A percentile compares a stretch with the other conserved stretches of the same genome.
Evolutionary conservation across 1,140 invertebrate species (phyloP).

Genomic region (Archivesica marissinica): DNA sequence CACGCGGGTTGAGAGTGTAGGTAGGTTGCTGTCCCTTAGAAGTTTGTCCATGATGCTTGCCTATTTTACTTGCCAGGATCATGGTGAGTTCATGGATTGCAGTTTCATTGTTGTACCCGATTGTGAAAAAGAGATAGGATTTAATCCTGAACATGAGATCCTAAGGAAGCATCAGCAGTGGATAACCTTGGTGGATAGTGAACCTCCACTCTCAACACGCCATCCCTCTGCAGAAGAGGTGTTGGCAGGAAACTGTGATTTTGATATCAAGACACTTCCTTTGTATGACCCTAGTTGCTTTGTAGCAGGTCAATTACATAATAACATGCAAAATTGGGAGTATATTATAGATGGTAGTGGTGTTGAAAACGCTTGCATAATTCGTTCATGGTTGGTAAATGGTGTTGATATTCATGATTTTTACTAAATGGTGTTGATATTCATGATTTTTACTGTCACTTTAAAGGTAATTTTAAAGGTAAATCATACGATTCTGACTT

Average conservation of each 20-base stretch:
- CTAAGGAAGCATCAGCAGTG: background rate
- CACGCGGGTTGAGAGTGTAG: background rate
- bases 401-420: slow-evolving; percentile 40
- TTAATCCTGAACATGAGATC: background rate
- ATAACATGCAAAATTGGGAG: too few species aligned
- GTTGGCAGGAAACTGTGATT: background rate
- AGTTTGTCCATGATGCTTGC: background rate
- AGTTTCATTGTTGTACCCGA: slow-evolving; percentile 3
- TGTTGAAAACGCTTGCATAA: too few species aligned
- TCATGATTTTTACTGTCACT: slow-evolving; percentile 13
- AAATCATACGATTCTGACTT: slow-evolving; percentile 23
- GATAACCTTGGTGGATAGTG: background rate
- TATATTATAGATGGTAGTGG: too few species aligned
- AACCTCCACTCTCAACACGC: background rate
- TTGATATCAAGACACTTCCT: background rate
- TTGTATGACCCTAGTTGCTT: background rate
- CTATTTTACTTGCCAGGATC: background rate
- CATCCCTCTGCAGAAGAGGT: background rate
- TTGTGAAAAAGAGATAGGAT: background rate
- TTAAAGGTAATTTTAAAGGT: slow-evolving; percentile 37
- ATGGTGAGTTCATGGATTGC: background rate
- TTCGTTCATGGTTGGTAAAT: background rate
- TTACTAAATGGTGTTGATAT: too few species aligned
- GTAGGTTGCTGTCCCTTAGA: background rate
- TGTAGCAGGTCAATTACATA: background rate